These are phyloP conservation scores for Brachypteracias leptosomus DNA, from an alignment of 2,113 vertebrate species.

Conservation along the genomic window DNA sequence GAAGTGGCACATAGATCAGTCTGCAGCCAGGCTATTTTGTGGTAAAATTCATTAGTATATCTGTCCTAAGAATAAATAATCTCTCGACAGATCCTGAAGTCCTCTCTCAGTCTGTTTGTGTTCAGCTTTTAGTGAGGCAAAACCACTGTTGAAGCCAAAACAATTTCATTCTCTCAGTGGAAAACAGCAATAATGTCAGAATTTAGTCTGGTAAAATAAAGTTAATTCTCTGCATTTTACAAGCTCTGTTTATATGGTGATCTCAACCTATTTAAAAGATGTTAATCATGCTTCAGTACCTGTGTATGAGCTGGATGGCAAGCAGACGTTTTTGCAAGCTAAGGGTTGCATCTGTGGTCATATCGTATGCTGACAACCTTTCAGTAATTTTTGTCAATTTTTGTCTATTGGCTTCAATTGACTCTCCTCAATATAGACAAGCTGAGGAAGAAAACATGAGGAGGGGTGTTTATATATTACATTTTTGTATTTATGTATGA, in stretches of 20 bases:
- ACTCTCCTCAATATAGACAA: background rate
- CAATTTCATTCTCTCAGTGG: background rate
- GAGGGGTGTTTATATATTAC: background rate
- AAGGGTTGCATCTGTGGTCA: background rate
- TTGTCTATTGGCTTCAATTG: background rate
- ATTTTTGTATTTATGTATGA: background rate
- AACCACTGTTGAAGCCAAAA: background rate
- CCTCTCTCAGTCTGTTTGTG: background rate
- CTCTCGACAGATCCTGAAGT: background rate
- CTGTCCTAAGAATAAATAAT: background rate
- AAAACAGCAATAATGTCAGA: background rate
- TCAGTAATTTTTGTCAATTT: background rate
- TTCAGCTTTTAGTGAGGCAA: background rate
- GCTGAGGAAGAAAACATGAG: background rate
- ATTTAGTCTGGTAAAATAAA: background rate
- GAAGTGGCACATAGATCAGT: background rate
- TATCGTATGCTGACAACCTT: background rate
- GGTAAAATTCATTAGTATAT: background rate
- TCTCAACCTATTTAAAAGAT: background rate
- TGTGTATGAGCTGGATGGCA: background rate
- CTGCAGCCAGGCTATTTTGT: background rate
- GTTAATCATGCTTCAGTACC: background rate
- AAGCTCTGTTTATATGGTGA: background rate
- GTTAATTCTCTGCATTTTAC: background rate
- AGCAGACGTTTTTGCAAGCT: background rate